phyloP scores from a whole-genome alignment of 1,140 invertebrate genomes.

The Drosophila serrata region DNA sequence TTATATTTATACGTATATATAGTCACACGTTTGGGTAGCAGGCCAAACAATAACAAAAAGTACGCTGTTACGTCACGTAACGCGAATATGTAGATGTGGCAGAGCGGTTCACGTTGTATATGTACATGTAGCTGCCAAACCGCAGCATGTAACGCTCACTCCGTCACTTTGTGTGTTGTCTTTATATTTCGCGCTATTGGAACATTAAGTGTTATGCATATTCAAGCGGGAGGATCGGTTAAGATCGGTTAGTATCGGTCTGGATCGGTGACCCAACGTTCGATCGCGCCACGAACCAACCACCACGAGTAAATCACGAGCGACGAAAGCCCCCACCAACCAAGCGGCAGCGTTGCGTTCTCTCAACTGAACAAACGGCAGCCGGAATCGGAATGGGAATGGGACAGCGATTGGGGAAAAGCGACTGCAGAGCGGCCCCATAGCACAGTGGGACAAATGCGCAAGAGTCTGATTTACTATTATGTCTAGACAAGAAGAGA shows the following conservation, averaged over 20 bases:
- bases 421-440: slow-evolving; percentile 1
- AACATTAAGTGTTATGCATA: slow-evolving; percentile 38
- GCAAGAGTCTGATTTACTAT: not conserved
- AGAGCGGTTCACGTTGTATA: slow-evolving; percentile 38
- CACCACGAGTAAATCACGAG: slow-evolving; percentile 4
- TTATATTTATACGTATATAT: slow-evolving; percentile 17
- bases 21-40: slow-evolving; percentile 41
- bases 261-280: slow-evolving; percentile 24
- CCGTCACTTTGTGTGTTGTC: slow-evolving; percentile 43
- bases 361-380: slow-evolving; percentile 57
- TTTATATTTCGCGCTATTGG: slow-evolving; percentile 27
- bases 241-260: slow-evolving; percentile 27
- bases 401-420: slow-evolving; percentile 25
- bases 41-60: slow-evolving; percentile 75
- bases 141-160: slow-evolving; percentile 46
- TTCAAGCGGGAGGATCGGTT: slow-evolving; percentile 41
- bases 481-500: not conserved
- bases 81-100: slow-evolving; percentile 53
- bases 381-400: slow-evolving; percentile 19
- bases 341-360: slow-evolving; percentile 57
- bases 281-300: slow-evolving; percentile 63
- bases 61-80: slow-evolving; percentile 71
- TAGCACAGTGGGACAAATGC: slow-evolving; percentile 4
- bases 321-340: slow-evolving; percentile 43
- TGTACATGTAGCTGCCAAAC: slow-evolving; percentile 7